A percentile compares a stretch with the other conserved stretches of the same genome.
Conservation (phyloP, 2,113 vertebrate genomes). For the Lethenteron reissneri region DNA sequence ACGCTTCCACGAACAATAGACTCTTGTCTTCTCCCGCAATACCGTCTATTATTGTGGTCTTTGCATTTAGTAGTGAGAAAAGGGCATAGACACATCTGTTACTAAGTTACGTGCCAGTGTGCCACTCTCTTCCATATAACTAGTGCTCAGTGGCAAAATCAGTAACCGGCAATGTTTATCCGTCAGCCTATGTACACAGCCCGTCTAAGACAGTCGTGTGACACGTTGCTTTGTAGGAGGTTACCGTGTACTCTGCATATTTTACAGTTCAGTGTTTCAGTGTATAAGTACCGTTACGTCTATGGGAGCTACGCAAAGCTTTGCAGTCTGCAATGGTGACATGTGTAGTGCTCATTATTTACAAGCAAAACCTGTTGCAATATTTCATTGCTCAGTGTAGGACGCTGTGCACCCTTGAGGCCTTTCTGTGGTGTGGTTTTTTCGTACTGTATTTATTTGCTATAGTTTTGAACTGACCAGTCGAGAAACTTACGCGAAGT, state of each 20-base stretch:
- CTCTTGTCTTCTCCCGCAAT: constrained; percentile 1
- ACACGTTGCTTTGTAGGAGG: background rate
- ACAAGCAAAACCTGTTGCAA: background rate
- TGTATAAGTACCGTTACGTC: background rate
- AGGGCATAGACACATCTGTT: constrained; percentile 1
- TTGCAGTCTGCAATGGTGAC: background rate
- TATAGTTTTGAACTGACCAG: background rate
- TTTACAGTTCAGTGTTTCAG: background rate
- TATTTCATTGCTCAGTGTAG: background rate
- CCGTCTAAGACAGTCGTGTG: background rate
- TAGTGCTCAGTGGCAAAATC: background rate
- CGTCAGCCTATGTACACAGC: constrained; percentile 5
- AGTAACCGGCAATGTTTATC: constrained; percentile 5
- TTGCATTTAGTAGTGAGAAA: background rate
- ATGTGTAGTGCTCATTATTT: background rate
- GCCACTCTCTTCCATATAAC: constrained; percentile 5
- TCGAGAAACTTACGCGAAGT: background rate
- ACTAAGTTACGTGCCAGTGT: constrained; percentile 4
- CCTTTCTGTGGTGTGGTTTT: constrained; percentile 1
- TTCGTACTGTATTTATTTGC: background rate
- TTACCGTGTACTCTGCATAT: background rate
- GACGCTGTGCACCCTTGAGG: constrained; percentile 4
- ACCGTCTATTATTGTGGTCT: constrained; percentile 2
- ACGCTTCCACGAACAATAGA: background rate
- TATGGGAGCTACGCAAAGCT: background rate